Base-by-base conservation (phyloP, 2,888 invertebrate genomes). In the Philonicus albiceps region DNA sequence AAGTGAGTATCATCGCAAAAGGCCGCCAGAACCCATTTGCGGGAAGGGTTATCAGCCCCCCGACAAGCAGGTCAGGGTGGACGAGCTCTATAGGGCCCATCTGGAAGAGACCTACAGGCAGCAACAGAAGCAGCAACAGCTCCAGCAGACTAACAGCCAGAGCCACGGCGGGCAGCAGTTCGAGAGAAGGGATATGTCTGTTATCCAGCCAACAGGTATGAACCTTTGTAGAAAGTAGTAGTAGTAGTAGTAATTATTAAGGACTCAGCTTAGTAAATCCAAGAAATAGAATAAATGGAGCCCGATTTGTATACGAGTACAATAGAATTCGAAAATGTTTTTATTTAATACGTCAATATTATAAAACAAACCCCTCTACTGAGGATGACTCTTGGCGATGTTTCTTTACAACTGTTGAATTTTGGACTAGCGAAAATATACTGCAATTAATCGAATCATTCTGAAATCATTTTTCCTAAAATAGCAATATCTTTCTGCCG, bases 21-120 rank as follows among this genome's bases (percentile, higher is more conserved):
- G 89, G 27, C 87, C 89, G 13, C 88, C 89, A n/a, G 90, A 90
- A 89, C 83, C 87, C 74, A n/a, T 89, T 88, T 81, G 87, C 81
- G 34, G 30, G 3, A 78, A 73, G 37, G 40, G 73, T 40, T 87
- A 87, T 31, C 86, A 86, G 22, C 87, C 87, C 13, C 86, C 88
- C 13, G 87, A 87, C 13, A 88, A 88, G 74, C 87, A 87, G 43
- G 75, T 87, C 1, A 73, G 86, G n/a, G 87, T 87, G 3, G 86
- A 86, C 64, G 86, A 87, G n/a, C 74, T 87, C 1, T 87, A 87
- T 40, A 80, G 86, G n/a, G 87, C 84, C 0, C 87, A 87, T 80
- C 83, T 87, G 53, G 86, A 83, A 22, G 81, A 87, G 78, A 86
- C 83, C 6, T 85, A 85, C 72, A 76, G 49, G 13, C 87, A 86